A percentile compares a stretch with the other conserved stretches of the same genome.
These are phyloP conservation scores for Penaeus monodon DNA, from an alignment of 2,888 invertebrate species.

Conservation along the genomic window DNA sequence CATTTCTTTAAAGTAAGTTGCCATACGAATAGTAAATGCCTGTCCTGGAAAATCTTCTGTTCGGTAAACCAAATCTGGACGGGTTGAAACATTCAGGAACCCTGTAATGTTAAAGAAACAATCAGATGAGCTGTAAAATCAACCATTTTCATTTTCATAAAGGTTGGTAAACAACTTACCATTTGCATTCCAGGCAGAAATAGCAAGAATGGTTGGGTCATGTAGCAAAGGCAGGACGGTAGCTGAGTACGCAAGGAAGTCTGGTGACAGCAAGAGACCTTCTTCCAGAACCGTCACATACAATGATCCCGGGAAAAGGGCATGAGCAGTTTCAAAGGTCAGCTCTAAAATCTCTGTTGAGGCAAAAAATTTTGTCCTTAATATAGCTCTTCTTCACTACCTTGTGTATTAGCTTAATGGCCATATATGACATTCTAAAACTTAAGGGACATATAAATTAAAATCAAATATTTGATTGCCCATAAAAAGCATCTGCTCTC, in stretches of 20 bases:
- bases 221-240: conserved; percentile 48
- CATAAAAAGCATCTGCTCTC: too few relatives aligned
- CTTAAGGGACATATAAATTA: too few relatives aligned
- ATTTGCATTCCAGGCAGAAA: conserved; percentile 64
- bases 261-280: conserved; percentile 57
- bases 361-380: not conserved
- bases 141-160: not conserved
- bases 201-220: conserved; percentile 54
- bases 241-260: conserved; percentile 53
- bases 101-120: conserved; percentile 23
- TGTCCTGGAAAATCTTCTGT: conserved; percentile 48
- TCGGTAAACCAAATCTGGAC: conserved; percentile 49
- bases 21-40: conserved; percentile 44
- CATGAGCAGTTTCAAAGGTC: conserved; percentile 41
- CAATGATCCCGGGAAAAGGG: conserved; percentile 24
- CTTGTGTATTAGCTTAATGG: too few relatives aligned
- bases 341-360: conserved; percentile 49
- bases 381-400: too few relatives aligned
- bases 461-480: too few relatives aligned
- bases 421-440: too few relatives aligned
- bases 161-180: conserved; percentile 33
- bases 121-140: not conserved
- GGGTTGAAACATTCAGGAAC: conserved; percentile 40
- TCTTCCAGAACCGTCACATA: conserved; percentile 59
- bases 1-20: conserved; percentile 41